Base-by-base conservation (phyloP, 2,113 vertebrate species). In the Chionodraco myersi region DNA sequence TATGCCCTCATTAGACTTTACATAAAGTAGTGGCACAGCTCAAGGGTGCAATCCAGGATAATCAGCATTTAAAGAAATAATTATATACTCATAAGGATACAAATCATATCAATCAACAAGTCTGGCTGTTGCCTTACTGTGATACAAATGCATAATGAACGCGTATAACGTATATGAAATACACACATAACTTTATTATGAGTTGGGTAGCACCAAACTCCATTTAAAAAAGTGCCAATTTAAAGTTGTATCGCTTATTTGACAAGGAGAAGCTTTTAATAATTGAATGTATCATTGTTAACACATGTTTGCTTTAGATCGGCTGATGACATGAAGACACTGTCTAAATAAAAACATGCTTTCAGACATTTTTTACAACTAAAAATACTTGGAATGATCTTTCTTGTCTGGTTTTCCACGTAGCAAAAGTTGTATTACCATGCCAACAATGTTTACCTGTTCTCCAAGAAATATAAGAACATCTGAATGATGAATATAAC, bases 221-320 rank as follows among this genome's bases (percentile, higher is more conserved):
- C 34, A 65, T 52, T 11, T 11, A 18, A 34, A 52, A 59, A 60
- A 0, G 0, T 18, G 2, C 11, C 5, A 1, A 48, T 77, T 66
- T 72, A 36, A 47, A 2, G 7, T 1, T 10, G 0, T 7, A 6
- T 21, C 23, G 4, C 8, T 15, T 44, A 15, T 65, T 26, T 44
- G 12, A 21, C 9, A 3, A 4, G 6, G 0, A 49, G 0, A 0
- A 30, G 13, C 23, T 62, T 11, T 21, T 8, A 8, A 2, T 2
- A 16, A 6, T 26, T 9, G 14, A 3, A 18, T 7, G 21, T 34
- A 2, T 57, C 26, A 15, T 4, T 4, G 3, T 58, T 7, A n/a
- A 52, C 9, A 0, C 6, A 1, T 1, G 7, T 1, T 47, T 1
- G 5, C 16, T 70, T 48, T 26, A 18, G 56, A 36, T 79, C 18